Evolutionary conservation across 1,140 invertebrate genomes (phyloP).

Genomic region (Brachionus rotundiformis): DNA sequence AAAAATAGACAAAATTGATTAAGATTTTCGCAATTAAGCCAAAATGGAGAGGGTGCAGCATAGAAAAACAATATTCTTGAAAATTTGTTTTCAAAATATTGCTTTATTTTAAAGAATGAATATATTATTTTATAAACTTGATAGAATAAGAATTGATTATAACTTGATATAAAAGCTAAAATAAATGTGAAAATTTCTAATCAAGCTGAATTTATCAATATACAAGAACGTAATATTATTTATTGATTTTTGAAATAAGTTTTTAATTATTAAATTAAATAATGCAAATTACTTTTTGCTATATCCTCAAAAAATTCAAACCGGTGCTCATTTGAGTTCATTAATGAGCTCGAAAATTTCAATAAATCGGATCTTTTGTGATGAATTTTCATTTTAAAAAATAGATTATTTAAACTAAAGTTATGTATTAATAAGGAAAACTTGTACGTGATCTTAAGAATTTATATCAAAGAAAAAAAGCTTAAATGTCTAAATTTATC

Average conservation of each 20-base stretch:
- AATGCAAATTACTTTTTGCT: neutral
- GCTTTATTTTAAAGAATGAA: neutral
- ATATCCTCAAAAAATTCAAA: neutral
- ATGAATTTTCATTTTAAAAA: no score
- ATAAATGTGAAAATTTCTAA: conserved; percentile 2
- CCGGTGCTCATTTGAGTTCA: neutral
- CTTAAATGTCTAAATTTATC: no score
- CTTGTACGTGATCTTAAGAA: no score
- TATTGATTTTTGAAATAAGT: conserved; percentile 13
- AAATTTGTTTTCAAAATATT: neutral
- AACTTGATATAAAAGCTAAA: neutral
- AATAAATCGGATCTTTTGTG: no score
- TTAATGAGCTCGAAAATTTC: neutral
- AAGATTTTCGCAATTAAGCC: neutral
- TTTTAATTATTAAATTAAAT: conserved; percentile 20
- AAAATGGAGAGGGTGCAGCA: neutral
- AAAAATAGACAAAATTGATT: neutral
- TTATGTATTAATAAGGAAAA: no score
- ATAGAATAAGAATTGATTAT: conserved; percentile 13
- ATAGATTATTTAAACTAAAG: no score
- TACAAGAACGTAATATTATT: neutral
- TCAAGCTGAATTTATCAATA: neutral
- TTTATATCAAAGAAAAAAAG: no score
- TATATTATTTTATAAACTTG: conserved; percentile 17
- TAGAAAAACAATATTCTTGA: neutral